Base-by-base conservation (phyloP, 2,113 vertebrate species). In the Urocynchramus pylzowi region DNA sequence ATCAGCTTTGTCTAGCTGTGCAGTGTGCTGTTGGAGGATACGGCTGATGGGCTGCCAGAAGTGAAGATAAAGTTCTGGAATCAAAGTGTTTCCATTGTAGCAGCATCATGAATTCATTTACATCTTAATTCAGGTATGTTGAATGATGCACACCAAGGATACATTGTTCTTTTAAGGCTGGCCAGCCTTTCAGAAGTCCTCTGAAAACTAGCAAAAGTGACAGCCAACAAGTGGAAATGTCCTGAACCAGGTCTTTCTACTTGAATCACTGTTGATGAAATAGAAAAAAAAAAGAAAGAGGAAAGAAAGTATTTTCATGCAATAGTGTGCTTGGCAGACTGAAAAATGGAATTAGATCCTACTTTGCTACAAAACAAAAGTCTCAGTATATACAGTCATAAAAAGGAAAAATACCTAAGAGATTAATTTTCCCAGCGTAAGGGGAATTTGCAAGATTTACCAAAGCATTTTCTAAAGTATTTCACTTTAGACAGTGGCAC, bases 111-210 rank as follows among this genome's bases (percentile, higher is more conserved):
- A 90, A 85, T 91, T 87, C 3, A 89, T 93, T 95, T 94, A 68
- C 64, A 71, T 95, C 68, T 77, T 92, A 82, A 96, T 85, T 88
- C 80, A 95, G 81, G 59, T 96, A 63, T 84, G 57, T 64, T 71
- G 73, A 89, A 45, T 75, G 49, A 71, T 84, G 61, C 20, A 75
- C 54, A 74, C 64, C 20, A 71, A 87, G 75, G 59, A 83, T 78
- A 87, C 89, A 78, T 49, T 67, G 21, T 93, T 71, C 67, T 85
- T 89, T 83, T 78, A 93, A 91, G 53, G 24, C 78, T 90, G 44
- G 63, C 81, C 87, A 94, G 59, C 44, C 39, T 87, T 94, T 97
- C 67, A 88, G 75, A 89, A 92, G 22, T 69, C 78, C 63, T 81
- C 59, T 79, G 74, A 78, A 89, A 94, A 67, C n/a, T 84, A 56